Evolutionary conservation across 2,797 vertebrate species (phyloP).

Genomic region (Sorex maritimensis): DNA sequence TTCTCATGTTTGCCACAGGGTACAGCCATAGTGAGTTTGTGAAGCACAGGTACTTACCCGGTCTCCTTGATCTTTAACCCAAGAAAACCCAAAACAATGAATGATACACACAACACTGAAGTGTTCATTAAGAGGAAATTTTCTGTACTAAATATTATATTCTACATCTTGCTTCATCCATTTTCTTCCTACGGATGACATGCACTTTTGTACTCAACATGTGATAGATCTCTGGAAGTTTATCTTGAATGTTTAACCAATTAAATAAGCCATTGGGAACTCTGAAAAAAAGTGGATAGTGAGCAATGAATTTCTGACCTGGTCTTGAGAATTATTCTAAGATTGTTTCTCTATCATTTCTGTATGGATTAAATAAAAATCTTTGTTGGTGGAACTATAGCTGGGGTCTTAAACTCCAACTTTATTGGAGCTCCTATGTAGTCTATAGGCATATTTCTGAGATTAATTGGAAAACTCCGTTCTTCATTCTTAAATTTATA

Average conservation of each 20-base stretch:
- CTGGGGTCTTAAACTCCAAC: neutral
- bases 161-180: neutral
- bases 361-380: neutral
- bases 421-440: neutral
- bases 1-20: neutral
- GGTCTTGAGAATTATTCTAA: slow-evolving; percentile 1
- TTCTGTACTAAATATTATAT: neutral
- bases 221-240: neutral
- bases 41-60: neutral
- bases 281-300: neutral
- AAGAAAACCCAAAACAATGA: neutral
- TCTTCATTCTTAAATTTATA: too few species aligned
- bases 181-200: neutral
- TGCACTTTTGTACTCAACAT: neutral
- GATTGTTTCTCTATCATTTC: neutral
- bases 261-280: neutral
- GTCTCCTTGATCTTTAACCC: neutral
- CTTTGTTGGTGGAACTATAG: neutral
- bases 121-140: slow-evolving; percentile 6
- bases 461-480: neutral
- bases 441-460: neutral
- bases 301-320: neutral
- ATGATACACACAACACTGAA: neutral
- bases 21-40: neutral
- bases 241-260: neutral